A percentile compares a stretch with the other conserved stretches of the same genome.
phyloP scores from a whole-genome alignment of 2,888 invertebrate species.

The Euplagia quadripunctaria region DNA sequence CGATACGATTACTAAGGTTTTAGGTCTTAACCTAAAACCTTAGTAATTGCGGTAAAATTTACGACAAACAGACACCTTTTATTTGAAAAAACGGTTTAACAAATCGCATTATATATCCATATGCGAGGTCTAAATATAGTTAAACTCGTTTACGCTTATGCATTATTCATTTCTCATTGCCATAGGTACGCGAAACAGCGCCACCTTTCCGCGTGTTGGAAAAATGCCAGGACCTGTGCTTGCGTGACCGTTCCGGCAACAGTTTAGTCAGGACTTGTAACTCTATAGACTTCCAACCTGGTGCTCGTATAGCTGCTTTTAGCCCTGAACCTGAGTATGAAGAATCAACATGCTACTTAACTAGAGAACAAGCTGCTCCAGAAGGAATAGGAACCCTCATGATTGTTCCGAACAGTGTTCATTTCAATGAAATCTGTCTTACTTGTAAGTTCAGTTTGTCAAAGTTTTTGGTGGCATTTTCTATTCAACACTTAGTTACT shows the following conservation, averaged over 20 bases:
- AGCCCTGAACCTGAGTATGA: slow-evolving; percentile 94
- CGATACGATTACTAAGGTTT: too few species aligned
- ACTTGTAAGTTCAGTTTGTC: slow-evolving; percentile 90
- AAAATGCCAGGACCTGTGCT: slow-evolving; percentile 95
- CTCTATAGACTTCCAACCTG: slow-evolving; percentile 97
- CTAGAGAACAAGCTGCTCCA: slow-evolving; percentile 94
- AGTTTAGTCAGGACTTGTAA: slow-evolving; percentile 95
- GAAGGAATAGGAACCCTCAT: slow-evolving; percentile 96
- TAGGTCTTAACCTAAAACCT: too few species aligned
- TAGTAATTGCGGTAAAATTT: too few species aligned
- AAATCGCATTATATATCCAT: neutral
- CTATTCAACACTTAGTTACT: slow-evolving; percentile 25
- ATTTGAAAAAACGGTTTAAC: neutral
- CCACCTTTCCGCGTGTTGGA: slow-evolving; percentile 95
- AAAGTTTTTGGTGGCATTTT: slow-evolving; percentile 26
- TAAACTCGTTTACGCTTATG: slow-evolving; percentile 16
- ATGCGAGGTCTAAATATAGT: neutral
- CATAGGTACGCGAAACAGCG: slow-evolving; percentile 92
- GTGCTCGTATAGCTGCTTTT: slow-evolving; percentile 93
- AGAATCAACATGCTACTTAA: slow-evolving; percentile 95
- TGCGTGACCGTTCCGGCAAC: slow-evolving; percentile 93
- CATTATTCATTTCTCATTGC: slow-evolving; percentile 32
- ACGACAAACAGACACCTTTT: neutral
- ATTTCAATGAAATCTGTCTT: slow-evolving; percentile 96
- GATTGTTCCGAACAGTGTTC: slow-evolving; percentile 95